Evolutionary conservation across 2,113 vertebrate species (phyloP), one percentile per base, ranked within the genome.

Genomic region (Eubucco bourcierii): DNA sequence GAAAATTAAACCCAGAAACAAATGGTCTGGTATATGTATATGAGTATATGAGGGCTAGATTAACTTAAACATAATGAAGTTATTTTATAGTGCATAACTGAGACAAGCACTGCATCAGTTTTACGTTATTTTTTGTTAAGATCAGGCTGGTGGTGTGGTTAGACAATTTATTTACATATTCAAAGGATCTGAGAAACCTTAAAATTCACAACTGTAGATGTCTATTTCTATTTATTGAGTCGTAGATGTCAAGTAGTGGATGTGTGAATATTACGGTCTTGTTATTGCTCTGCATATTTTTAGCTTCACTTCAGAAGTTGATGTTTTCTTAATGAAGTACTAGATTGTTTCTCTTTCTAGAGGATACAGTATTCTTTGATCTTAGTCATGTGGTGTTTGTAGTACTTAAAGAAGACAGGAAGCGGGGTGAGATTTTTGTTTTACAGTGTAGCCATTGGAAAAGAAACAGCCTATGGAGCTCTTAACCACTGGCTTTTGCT

Each of bases 251-350:
- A 64, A 34, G 44, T 72, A 76, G 41, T 83, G 63, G 44, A 78
- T 86, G 25, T 74, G 39, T 47, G 34, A 80, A 41, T 94, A 44
- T 31, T 29, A 21, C 27, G 47, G 34, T 75, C 21, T 75, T 46
- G 50, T 80, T 94, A 71, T 17, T 74, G 52, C 63, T 90, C 34
- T 82, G 64, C 21, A 4, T 76, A 67, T 87, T 88, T 90, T 91
- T 83, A 88, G 64, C 76, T 87, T 29, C 1, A 3, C 80, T 87
- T 89, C 80, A 85, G 64, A 89, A 88, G 68, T 44, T 77, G 68
- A 58, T 83, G 61, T 90, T 94, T 94, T 92, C 84, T 90, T 81
- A 63, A 47, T 47, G 65, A 61, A 78, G 39, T 67, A 65, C 10
- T 83, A 80, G 75, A 61, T 89, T 13, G 2, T n/a, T 71, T 87